Conservation (phyloP, 2,797 vertebrate species). For the Notoglanidium macrostoma region DNA sequence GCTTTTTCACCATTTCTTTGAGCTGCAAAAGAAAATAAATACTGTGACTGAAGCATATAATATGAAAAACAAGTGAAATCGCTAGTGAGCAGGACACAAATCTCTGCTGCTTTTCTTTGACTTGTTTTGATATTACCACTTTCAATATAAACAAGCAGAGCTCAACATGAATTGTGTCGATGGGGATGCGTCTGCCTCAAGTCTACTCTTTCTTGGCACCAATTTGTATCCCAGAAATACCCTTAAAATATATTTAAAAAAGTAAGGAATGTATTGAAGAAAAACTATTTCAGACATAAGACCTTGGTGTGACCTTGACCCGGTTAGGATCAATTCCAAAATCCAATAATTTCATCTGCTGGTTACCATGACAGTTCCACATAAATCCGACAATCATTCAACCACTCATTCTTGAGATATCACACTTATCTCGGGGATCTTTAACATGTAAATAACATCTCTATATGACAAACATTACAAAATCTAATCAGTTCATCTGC, state of each 20-base stretch:
- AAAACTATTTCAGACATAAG: background rate
- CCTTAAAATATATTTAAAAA: background rate
- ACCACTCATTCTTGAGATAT: background rate
- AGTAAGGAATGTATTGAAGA: background rate
- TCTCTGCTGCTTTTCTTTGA: background rate
- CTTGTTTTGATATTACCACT: background rate
- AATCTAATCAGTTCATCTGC: background rate
- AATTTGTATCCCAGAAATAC: background rate
- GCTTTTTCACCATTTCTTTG: conserved; percentile 67
- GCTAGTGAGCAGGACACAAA: background rate
- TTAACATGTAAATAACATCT: background rate
- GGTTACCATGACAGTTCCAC: background rate
- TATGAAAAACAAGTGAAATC: background rate
- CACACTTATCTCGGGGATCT: background rate
- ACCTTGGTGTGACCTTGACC: background rate
- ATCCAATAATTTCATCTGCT: background rate
- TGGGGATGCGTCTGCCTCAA: background rate
- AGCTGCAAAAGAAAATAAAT: conserved; percentile 68
- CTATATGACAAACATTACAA: background rate
- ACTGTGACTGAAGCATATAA: background rate
- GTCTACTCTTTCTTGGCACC: background rate
- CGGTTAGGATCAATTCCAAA: background rate
- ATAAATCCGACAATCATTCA: background rate
- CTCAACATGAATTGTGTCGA: too few relatives aligned
- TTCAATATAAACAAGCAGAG: background rate